A percentile compares a stretch with the other conserved stretches of the same genome.
phyloP scores from a whole-genome alignment of 2,888 invertebrate species.

The Leptothorax acervorum region DNA sequence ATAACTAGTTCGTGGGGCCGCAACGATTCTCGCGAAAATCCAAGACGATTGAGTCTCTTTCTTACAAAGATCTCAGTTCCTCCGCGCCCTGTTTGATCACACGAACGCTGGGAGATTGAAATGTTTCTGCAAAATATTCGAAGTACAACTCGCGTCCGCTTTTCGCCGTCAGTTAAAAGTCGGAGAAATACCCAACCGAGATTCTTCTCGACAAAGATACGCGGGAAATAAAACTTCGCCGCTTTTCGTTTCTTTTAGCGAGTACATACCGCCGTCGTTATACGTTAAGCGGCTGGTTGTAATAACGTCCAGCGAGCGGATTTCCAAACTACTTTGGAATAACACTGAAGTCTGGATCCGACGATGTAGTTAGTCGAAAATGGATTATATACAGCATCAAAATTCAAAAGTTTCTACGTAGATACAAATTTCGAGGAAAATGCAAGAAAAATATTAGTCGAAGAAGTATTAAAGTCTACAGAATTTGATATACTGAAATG shows the following conservation, averaged over 20 bases:
- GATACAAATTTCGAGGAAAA: conserved; percentile 7
- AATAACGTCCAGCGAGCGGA: conserved; percentile 50
- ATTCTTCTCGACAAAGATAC: conserved; percentile 40
- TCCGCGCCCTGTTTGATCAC: conserved; percentile 14
- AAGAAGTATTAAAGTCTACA: not conserved
- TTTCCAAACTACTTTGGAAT: conserved; percentile 43
- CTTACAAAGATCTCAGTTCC: conserved; percentile 13
- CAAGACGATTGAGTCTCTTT: conserved; percentile 6
- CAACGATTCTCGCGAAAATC: conserved; percentile 26
- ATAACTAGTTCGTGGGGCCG: conserved; percentile 22
- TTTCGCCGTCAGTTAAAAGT: conserved; percentile 39
- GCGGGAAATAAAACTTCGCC: conserved; percentile 38
- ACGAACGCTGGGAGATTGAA: conserved; percentile 29
- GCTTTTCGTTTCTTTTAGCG: conserved; percentile 26
- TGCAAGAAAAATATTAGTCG: not conserved
- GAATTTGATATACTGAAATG: not conserved
- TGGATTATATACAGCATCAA: conserved; percentile 25
- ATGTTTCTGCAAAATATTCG: conserved; percentile 35
- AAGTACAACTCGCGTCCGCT: conserved; percentile 17
- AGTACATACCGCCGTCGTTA: conserved; percentile 29
- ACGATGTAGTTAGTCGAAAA: conserved; percentile 31
- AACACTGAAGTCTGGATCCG: conserved; percentile 18
- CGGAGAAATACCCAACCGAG: conserved; percentile 25
- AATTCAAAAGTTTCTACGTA: conserved; percentile 18
- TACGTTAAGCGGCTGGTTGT: conserved; percentile 35